Percentiles rank a stretch among this genome's conserved stretches.
phyloP scores from a whole-genome alignment of 2,888 invertebrate species.

The Acronicta leporina region DNA sequence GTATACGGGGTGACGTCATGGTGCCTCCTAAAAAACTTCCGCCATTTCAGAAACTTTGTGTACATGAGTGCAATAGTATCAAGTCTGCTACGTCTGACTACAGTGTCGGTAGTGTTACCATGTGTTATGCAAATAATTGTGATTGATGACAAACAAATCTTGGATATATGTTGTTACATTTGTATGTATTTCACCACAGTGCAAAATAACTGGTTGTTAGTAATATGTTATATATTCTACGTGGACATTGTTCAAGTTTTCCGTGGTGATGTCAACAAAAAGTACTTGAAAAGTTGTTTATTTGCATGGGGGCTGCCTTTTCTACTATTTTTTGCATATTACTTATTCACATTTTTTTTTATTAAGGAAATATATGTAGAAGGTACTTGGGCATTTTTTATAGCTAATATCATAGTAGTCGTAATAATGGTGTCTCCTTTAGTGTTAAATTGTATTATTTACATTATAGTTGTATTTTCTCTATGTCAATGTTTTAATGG shows the following conservation, averaged over 20 bases:
- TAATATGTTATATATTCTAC: slow-evolving; percentile 43
- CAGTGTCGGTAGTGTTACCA: slow-evolving; percentile 32
- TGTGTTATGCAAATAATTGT: slow-evolving; percentile 29
- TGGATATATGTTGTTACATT: slow-evolving; percentile 37
- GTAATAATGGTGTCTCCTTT: slow-evolving; percentile 21
- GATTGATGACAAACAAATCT: slow-evolving; percentile 29
- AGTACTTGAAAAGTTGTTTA: slow-evolving; percentile 31
- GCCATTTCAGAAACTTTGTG: slow-evolving; percentile 28
- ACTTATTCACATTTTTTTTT: slow-evolving; percentile 19
- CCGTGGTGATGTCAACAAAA: slow-evolving; percentile 30
- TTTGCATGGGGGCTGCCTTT: slow-evolving; percentile 44
- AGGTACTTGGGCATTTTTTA: slow-evolving; percentile 1
- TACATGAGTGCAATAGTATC: slow-evolving; percentile 18
- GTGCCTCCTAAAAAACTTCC: slow-evolving; percentile 30
- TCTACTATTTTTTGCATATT: slow-evolving; percentile 27
- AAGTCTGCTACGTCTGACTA: slow-evolving; percentile 24
- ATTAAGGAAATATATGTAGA: slow-evolving; percentile 5
- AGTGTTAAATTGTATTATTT: slow-evolving; percentile 28
- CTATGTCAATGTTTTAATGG: slow-evolving; percentile 23
- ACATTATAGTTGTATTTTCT: slow-evolving; percentile 22
- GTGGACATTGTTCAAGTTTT: slow-evolving; percentile 45
- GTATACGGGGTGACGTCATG: slow-evolving; percentile 34
- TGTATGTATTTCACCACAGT: slow-evolving; percentile 38
- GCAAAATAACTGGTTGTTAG: slow-evolving; percentile 43
- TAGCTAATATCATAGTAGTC: slow-evolving; percentile 24